Base-by-base conservation (phyloP, 2,888 invertebrate genomes). In the Lomographa bimaculata region DNA sequence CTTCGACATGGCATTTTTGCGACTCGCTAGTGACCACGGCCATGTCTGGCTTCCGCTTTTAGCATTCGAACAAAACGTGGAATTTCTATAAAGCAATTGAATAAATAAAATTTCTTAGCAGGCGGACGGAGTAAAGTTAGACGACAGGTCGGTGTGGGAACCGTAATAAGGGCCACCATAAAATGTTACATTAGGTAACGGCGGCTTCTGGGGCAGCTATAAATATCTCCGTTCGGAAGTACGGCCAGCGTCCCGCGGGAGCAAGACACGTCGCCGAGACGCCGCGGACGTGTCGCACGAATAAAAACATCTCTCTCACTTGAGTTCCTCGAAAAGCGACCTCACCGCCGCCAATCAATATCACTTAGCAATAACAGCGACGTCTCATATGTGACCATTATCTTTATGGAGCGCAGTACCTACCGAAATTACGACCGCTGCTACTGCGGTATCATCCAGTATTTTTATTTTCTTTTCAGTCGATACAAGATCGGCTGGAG, bases 131-230 rank as follows among this genome's bases (percentile, higher is more conserved):
- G 56, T 59, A 62, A 58, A 64, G 64, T 64, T 62, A 71, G 68
- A 62, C 66, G 69, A 71, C 72, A 72, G 70, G 67, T 66, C 68
- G 69, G 72, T 66, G 70, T 69, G 71, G 76, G 71, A 71, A 74
- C 79, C 82, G 86, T 86, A 89, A 89, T 87, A 87, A 87, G 87
- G 84, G 81, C 77, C 63, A 83, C 83, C 87, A 85, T 89, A 89
- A 89, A 89, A 86, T 71, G 87, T 86, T 78, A 85, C 86, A 86
- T 87, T 86, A 87, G 86, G 86, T 86, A 86, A 84, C 79, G 81
- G 85, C 81, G 81, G 86, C 84, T 86, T 84, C 83, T 83, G 83
- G 83, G 82, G 76, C 82, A 79, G 84, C 86, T 81, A 87, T 89
- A 89, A 89, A 89, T 89, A 89, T 89, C 81, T 82, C 79, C 79